Base-by-base conservation (phyloP, 2,888 invertebrate species). In the Ectemnius cavifrons region DNA sequence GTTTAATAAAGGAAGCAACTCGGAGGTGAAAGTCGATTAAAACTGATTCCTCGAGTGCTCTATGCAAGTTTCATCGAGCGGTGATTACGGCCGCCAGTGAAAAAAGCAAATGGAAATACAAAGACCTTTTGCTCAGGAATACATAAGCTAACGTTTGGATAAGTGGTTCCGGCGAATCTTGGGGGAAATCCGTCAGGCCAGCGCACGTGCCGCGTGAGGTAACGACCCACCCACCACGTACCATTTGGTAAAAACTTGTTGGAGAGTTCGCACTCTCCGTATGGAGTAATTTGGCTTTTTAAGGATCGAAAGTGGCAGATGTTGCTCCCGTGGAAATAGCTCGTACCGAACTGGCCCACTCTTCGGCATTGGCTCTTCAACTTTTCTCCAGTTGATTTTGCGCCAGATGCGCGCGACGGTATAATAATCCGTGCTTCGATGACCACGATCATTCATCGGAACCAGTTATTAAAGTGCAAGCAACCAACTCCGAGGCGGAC, bases 381-480 rank as follows among this genome's bases (percentile, higher is more conserved):
- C 84, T 83, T 83, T 83, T 72, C 77, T 56, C 65, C 70, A 74
- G 74, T 79, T 77, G 69, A 76, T 72, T 67, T 70, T 58, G 71
- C 65, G 74, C 79, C 82, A 83, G 82, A 77, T 83, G 84, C 73
- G 67, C 69, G 66, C 67, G 65, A 77, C 67, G 79, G 79, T 81
- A 79, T 77, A 81, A 82, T 82, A 67, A 69, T 71, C 63, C 60
- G 60, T 63, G 37, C 37, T 37, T 37, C 37, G 37, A 37, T 63
- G 56, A 56, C 46, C 68, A 56, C 63, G 70, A 57, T 47, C 28
- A 49, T 58, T 67, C 64, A 27, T 11, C 67, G 62, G 56, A 75
- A 75, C 67, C 58, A 62, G 59, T 67, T 67, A 76, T 76, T 71
- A 76, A 62, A 18, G n/a, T 47, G 23, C 13, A 11, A 61, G 49